Percentiles rank a stretch among this genome's conserved stretches.
Evolutionary conservation across 2,113 vertebrate genomes (phyloP).

Genomic region (Saccopteryx bilineata): DNA sequence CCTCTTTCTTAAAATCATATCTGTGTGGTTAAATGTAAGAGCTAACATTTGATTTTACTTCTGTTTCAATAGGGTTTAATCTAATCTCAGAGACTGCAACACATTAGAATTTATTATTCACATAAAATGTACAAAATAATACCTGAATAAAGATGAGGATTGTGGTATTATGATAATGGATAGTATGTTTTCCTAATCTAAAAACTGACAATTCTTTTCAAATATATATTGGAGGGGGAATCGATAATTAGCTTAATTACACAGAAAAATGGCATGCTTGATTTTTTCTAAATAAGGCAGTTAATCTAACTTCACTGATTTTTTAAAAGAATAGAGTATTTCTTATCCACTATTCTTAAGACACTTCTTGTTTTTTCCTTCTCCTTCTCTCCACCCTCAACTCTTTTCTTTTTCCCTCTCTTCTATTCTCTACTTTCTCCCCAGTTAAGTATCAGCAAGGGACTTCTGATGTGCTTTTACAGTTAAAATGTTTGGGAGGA

Average conservation of each 20-base stretch:
- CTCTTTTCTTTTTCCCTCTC: no score
- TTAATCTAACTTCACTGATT: not conserved
- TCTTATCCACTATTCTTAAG: not conserved
- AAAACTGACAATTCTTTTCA: not conserved
- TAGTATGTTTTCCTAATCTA: not conserved
- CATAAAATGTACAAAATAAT: not conserved
- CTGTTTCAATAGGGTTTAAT: not conserved
- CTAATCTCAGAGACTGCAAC: not conserved
- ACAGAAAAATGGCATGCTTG: not conserved
- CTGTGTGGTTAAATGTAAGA: not conserved
- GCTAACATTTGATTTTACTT: not conserved
- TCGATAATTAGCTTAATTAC: not conserved
- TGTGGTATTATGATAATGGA: not conserved
- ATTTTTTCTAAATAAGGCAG: slow-evolving; percentile 11
- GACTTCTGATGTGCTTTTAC: slow-evolving; percentile 17
- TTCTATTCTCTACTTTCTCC: not conserved
- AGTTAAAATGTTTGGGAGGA: slow-evolving; percentile 41
- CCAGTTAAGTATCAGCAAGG: not conserved
- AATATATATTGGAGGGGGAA: not conserved
- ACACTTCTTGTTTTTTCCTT: not conserved
- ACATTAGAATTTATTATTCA: not conserved
- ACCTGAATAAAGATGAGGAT: not conserved
- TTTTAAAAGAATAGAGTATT: not conserved
- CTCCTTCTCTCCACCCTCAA: not conserved
- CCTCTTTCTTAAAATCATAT: not conserved